A percentile compares a stretch with the other conserved stretches of the same genome.
Conservation (phyloP, 1,140 invertebrate species). For the Procambarus virginalis region DNA sequence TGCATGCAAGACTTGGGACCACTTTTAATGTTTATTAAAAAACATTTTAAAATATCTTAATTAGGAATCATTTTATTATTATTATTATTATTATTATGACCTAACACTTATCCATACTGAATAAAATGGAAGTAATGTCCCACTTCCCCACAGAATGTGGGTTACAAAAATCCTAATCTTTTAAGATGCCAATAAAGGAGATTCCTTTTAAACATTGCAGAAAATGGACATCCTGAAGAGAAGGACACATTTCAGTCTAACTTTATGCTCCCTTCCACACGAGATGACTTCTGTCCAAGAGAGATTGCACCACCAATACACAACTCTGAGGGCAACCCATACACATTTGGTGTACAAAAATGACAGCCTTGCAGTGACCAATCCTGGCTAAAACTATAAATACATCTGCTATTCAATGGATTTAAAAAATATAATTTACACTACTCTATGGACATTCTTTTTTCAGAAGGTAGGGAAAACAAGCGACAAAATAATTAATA, state of each 20-base stretch:
- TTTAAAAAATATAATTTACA: too few species aligned
- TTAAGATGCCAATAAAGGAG: neutral
- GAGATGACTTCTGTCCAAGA: neutral
- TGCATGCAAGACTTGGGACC: neutral
- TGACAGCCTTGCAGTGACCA: too few species aligned
- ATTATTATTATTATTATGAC: neutral
- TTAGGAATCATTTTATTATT: neutral
- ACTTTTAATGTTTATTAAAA: neutral
- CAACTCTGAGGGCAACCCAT: neutral
- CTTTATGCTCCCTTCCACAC: neutral
- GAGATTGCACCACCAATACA: neutral
- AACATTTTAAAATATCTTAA: neutral
- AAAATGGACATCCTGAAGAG: neutral
- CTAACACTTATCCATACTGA: constrained; percentile 9
- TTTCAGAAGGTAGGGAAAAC: neutral
- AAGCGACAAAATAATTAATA: neutral
- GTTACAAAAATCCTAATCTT: neutral
- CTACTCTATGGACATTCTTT: neutral
- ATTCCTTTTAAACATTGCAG: neutral
- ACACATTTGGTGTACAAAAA: too few species aligned
- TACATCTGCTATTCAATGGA: too few species aligned
- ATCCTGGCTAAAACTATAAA: too few species aligned
- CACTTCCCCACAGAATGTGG: neutral
- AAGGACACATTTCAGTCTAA: neutral
- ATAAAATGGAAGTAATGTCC: neutral